Base-by-base conservation (phyloP, 2,113 vertebrate genomes). In the Vulpes ferrilata region DNA sequence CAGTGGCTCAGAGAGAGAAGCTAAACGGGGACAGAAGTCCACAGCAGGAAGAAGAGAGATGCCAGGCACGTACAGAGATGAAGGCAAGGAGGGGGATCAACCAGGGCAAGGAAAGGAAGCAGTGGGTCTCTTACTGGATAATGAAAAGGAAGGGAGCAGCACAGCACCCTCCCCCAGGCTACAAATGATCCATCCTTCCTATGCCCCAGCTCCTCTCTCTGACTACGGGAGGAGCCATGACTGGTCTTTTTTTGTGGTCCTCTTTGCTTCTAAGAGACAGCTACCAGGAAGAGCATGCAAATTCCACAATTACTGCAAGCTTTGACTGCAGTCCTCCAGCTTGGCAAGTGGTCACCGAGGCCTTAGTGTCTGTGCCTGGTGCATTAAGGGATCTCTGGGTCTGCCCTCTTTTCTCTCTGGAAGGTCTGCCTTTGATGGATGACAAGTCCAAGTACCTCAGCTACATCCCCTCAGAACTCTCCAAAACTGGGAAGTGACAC, bases 301-400 rank as follows among this genome's bases (percentile, higher is more conserved):
- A 3, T 11, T 6, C 51, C 32, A 20, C 0, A 0, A 0, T 9
- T 3, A 0, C 0, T 2, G 19, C 22, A 11, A 79, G 83, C 6
- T 1, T 55, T 87, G 15, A 1, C 22, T 25, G 80, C 7, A 1
- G 43, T 15, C 55, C 32, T 23, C n/a, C 9, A 4, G 5, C 23
- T 13, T 9, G 59, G 23, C 53, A 1, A 10, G 65, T 12, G 25
- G 57, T 35, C 88, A 2, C 20, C 0, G 5, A 48, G 7, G 16
- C n/a, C 48, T 23, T 3, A 8, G 43, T 38, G n/a, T 25, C 71
- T 32, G 19, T 2, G 48, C 60, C 27, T 20, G 4, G 83, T 0
- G 19, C 27, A 1, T 0, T 0, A 1, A 53, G 76, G 48, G 43
- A 12, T 16, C 81, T 78, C 91, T 43, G 25, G 53, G 17, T 16